Base-by-base conservation (phyloP, 2,888 invertebrate species). In the Torymus auratus region DNA sequence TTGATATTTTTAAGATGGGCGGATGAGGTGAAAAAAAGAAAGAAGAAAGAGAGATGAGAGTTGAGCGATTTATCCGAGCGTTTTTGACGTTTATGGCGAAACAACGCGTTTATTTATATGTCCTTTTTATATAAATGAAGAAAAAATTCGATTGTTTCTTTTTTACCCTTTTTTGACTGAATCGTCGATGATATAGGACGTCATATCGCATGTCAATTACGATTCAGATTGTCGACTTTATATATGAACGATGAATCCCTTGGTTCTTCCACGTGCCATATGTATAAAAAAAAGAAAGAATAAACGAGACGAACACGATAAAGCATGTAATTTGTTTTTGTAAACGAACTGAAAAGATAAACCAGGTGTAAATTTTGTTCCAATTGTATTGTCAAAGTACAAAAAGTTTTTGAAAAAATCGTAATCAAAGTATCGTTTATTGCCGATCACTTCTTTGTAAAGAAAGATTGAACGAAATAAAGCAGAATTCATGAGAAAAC, bases 41-140 rank as follows among this genome's bases (percentile, higher is more conserved):
- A 82, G 69, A 76, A 64, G 81, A 73, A 62, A 79, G 73, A 77
- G 64, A 55, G 52, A 56, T 68, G 75, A 82, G 81, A 83, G 61
- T 80, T 78, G 77, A 73, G 78, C 82, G 80, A 83, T 84, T 83
- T 84, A 83, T 81, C 55, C 75, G 28, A 76, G 82, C 81, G 76
- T 80, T 80, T 78, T 76, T 78, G 58, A 80, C 80, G 80, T 53
- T 75, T 81, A 73, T 64, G 74, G 52, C 7, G 41, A 41, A 78
- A 75, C 60, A 56, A 82, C 28, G 76, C 64, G 55, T 72, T 80
- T 80, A 75, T 76, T 78, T 75, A 60, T 58, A 60, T 56, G 53
- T 70, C 60, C 56, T 65, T 80, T 80, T 82, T 74, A 41, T 71
- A 60, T 20, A 67, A 41, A 41, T 41, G 41, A 7, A 41, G 10